Conservation (phyloP, 2,888 invertebrate genomes). For the Leptopilina myrica region DNA sequence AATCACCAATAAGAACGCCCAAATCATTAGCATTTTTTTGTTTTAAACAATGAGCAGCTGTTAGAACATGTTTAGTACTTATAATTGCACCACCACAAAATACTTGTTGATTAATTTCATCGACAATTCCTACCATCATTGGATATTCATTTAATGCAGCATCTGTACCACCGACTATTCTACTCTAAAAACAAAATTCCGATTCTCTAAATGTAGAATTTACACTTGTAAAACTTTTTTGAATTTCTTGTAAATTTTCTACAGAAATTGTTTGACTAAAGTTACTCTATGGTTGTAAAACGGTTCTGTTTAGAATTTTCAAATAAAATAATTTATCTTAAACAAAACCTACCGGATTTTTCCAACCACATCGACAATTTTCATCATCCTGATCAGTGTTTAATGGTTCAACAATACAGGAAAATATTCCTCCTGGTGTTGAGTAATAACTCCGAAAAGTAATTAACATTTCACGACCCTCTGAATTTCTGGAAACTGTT, state of each 20-base stretch:
- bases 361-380: slow-evolving; percentile 80
- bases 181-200: slow-evolving; percentile 66
- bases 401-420: slow-evolving; percentile 74
- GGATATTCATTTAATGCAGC: slow-evolving; percentile 80
- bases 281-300: too few relatives aligned
- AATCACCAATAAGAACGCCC: slow-evolving; percentile 69
- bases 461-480: slow-evolving; percentile 63
- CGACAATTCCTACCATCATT: slow-evolving; percentile 79
- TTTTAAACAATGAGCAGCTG: slow-evolving; percentile 70
- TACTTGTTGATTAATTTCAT: slow-evolving; percentile 52
- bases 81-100: slow-evolving; percentile 72
- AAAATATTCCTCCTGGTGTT: slow-evolving; percentile 78
- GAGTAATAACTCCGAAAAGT: slow-evolving; percentile 58
- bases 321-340: too few relatives aligned
- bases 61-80: slow-evolving; percentile 62
- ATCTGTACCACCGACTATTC: slow-evolving; percentile 78
- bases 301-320: too few relatives aligned
- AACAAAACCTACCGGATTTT: slow-evolving; percentile 73
- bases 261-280: too few relatives aligned
- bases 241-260: too few relatives aligned
- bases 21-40: background rate
- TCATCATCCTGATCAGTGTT: slow-evolving; percentile 48
- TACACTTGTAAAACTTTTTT: too few relatives aligned
- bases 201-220: too few relatives aligned
- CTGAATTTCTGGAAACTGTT: slow-evolving; percentile 62